Evolutionary conservation across 2,797 vertebrate species (phyloP).

Genomic region (Anguilla megastoma): DNA sequence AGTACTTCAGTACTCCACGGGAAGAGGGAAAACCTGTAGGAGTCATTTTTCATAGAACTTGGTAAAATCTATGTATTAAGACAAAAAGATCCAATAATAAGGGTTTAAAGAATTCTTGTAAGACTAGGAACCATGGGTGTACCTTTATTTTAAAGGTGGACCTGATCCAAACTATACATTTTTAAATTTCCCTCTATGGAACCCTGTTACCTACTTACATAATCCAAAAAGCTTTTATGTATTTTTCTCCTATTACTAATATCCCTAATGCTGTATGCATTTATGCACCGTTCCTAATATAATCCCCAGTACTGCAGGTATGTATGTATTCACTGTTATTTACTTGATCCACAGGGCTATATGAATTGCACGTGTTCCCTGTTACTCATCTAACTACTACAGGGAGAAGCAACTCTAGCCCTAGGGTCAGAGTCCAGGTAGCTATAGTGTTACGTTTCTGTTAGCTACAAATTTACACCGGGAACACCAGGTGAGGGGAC

Average conservation of each 20-base stretch:
- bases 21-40: constrained; percentile 31
- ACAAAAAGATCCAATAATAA: too few relatives aligned
- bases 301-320: constrained; percentile 19
- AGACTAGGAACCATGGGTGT: too few relatives aligned
- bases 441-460: not conserved
- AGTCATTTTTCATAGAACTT: not conserved
- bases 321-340: not conserved
- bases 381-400: not conserved
- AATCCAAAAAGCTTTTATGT: not conserved
- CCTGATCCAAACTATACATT: too few relatives aligned
- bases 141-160: too few relatives aligned
- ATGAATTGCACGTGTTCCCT: not conserved
- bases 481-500: not conserved
- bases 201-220: not conserved
- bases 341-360: not conserved
- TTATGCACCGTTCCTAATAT: not conserved
- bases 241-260: not conserved
- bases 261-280: not conserved
- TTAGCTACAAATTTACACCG: not conserved
- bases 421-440: constrained; percentile 2
- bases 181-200: not conserved
- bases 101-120: too few relatives aligned
- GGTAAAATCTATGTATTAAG: too few relatives aligned
- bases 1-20: not conserved
- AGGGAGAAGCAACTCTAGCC: not conserved